A percentile compares a stretch with the other conserved stretches of the same genome.
phyloP scores from a whole-genome alignment of 2,888 invertebrate genomes.

The Phania funesta region DNA sequence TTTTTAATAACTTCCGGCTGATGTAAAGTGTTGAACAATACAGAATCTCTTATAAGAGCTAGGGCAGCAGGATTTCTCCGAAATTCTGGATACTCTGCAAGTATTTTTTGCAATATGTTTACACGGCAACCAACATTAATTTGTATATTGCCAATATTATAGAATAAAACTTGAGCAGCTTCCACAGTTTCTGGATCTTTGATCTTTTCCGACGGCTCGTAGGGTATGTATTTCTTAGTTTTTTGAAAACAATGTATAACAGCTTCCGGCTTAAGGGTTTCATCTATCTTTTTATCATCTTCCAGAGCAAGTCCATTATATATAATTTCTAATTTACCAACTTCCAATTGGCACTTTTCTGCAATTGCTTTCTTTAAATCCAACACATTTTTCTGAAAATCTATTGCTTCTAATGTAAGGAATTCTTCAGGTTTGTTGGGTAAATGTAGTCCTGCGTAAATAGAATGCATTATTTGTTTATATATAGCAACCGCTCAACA shows the following conservation, averaged over 20 bases:
- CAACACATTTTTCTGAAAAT: conserved; percentile 82
- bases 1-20: conserved; percentile 85
- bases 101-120: conserved; percentile 83
- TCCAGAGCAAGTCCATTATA: conserved; percentile 85
- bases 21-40: conserved; percentile 85
- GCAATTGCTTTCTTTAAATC: conserved; percentile 82
- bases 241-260: conserved; percentile 82
- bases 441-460: conserved; percentile 82
- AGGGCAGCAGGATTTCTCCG: conserved; percentile 86
- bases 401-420: conserved; percentile 82
- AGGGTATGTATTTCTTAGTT: conserved; percentile 73
- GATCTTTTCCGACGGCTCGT: conserved; percentile 68
- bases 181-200: conserved; percentile 59
- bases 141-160: conserved; percentile 78
- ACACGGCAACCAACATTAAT: conserved; percentile 81
- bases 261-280: conserved; percentile 82
- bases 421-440: conserved; percentile 81
- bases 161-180: conserved; percentile 73
- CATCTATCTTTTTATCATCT: conserved; percentile 82
- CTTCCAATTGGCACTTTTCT: conserved; percentile 80
- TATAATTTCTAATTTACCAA: conserved; percentile 83
- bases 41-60: conserved; percentile 87
- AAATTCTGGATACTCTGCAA: conserved; percentile 85
- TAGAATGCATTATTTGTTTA: conserved; percentile 36
- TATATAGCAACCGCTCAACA: not conserved